Conservation (phyloP, 2,113 vertebrate genomes). For the Tachycineta bicolor region DNA sequence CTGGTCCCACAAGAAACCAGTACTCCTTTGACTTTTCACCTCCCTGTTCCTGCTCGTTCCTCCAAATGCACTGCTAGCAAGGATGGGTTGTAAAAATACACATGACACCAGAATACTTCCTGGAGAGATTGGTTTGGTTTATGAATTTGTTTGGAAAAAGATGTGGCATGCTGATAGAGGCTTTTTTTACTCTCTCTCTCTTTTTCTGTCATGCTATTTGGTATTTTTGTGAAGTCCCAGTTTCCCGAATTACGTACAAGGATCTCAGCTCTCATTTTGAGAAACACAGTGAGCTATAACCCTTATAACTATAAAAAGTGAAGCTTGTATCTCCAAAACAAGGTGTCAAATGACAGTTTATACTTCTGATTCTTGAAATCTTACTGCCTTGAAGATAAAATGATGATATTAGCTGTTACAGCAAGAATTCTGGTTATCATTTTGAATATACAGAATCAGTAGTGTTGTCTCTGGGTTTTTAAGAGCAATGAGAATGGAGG, state of each 20-base stretch:
- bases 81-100: background rate
- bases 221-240: background rate
- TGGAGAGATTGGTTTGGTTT: background rate
- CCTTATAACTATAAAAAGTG: background rate
- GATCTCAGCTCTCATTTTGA: background rate
- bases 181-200: background rate
- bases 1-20: background rate
- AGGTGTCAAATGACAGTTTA: background rate
- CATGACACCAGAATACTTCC: background rate
- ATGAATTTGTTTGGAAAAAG: background rate
- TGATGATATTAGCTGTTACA: background rate
- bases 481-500: background rate
- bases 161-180: background rate
- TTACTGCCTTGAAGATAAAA: background rate
- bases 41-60: background rate
- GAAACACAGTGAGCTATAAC: background rate
- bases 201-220: background rate
- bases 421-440: background rate
- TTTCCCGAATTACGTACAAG: conserved; percentile 1
- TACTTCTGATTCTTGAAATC: background rate
- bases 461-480: background rate
- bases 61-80: background rate
- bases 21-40: background rate
- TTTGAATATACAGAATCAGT: background rate
- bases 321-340: background rate